Base-by-base conservation (phyloP, 2,113 vertebrate genomes). In the Pelusios castaneus region DNA sequence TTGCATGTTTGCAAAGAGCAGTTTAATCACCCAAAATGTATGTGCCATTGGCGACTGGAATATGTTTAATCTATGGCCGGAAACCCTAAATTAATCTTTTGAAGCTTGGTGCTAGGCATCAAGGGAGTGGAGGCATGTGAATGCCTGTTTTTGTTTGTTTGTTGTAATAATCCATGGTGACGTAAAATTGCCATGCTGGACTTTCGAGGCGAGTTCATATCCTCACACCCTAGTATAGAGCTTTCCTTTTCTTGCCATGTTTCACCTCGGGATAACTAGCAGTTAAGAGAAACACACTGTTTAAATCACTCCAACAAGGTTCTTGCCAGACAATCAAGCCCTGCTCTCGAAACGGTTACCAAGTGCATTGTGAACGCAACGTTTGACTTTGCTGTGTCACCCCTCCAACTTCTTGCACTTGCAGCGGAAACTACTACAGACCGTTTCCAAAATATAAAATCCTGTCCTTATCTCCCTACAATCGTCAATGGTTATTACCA, bases 31-130 rank as follows among this genome's bases (percentile, higher is more conserved):
- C 55, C 85, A 80, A 38, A 38, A 89, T 85, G n/a, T 56, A 83
- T 75, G 76, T 89, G 95, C 94, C 90, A 92, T n/a, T 56, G 85
- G 92, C 95, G 84, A 89, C 77, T 54, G 83, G 76, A 81, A 81
- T 76, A 63, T 95, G 96, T 91, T 96, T 92, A 88, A 91, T 90
- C 95, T 92, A 34, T 86, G 88, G 88, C 84, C 85, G 55, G 89
- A 91, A 94, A 96, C 29, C 77, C 92, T 79, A 83, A 80, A 94
- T 89, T 85, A 88, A 92, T 88, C 83, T 91, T 88, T 51, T 52
- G 52, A 87, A 84, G 88, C 85, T 89, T 52, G 21, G 13, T 84
- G 73, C 79, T 76, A 63, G 93, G 89, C 90, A 85, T 58, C 73
- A 14, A 87, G 90, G 88, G 90, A 76, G 95, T 78, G 90, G 88